These are phyloP conservation scores for Tanytarsus gracilentus DNA, from an alignment of 2,888 invertebrate species.

Conservation along the genomic window DNA sequence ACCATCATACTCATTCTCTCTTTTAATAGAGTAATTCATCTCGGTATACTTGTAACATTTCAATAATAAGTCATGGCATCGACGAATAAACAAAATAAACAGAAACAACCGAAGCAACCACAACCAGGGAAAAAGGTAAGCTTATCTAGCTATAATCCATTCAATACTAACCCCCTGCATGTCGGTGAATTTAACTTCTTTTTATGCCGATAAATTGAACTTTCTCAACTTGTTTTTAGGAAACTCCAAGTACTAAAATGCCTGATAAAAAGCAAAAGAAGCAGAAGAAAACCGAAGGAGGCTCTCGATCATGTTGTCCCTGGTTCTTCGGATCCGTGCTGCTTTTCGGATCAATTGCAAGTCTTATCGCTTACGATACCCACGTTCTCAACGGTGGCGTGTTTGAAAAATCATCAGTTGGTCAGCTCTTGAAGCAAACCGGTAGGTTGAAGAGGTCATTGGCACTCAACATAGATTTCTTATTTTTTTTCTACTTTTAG, in stretches of 20 bases:
- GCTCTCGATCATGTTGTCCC: constrained; percentile 48
- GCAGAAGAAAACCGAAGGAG: constrained; percentile 37
- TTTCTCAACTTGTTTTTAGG: background rate
- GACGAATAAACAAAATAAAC: constrained; percentile 25
- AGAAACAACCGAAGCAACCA: constrained; percentile 23
- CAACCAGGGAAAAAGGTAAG: constrained; percentile 26
- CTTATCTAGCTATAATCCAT: background rate
- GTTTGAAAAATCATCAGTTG: constrained; percentile 61
- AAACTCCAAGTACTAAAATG: constrained; percentile 19
- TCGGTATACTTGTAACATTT: constrained; percentile 1
- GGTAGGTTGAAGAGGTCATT: too few relatives aligned
- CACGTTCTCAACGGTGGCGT: constrained; percentile 51
- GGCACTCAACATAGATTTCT: too few relatives aligned
- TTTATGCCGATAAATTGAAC: background rate
- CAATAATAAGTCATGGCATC: constrained; percentile 20
- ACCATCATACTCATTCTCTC: too few relatives aligned
- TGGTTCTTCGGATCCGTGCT: constrained; percentile 58
- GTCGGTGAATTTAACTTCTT: background rate
- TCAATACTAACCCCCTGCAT: background rate
- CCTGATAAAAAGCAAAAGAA: constrained; percentile 25
- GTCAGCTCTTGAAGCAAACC: constrained; percentile 53
- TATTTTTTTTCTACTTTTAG: too few relatives aligned
- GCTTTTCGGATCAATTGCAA: constrained; percentile 50
- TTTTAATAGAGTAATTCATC: background rate
- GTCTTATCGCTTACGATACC: constrained; percentile 56